Conservation (phyloP, 2,797 vertebrate species). For the Pristis pectinata region DNA sequence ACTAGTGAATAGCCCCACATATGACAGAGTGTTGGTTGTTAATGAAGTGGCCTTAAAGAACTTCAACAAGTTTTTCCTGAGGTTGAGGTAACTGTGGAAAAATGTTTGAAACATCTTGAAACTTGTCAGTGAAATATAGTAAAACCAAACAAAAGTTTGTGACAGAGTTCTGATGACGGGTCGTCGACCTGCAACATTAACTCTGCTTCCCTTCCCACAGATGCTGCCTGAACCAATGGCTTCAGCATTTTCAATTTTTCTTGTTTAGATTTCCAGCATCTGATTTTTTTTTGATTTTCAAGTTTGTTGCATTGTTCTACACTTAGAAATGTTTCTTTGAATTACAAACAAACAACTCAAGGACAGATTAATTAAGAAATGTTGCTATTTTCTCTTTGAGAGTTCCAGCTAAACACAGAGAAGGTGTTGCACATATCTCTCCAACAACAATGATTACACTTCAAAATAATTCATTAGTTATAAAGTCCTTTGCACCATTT, state of each 20-base stretch:
- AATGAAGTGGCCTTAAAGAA: no score
- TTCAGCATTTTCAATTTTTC: no score
- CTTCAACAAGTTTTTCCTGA: no score
- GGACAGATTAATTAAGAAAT: not conserved
- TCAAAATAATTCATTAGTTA: not conserved
- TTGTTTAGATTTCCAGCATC: no score
- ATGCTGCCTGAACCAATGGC: no score
- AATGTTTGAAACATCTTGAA: not conserved
- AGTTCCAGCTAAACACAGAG: not conserved
- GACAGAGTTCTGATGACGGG: no score
- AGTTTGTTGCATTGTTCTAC: not conserved
- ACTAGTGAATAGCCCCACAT: no score
- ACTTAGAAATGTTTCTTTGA: not conserved
- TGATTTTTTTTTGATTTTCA: no score
- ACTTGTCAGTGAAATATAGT: not conserved
- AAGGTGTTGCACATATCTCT: not conserved
- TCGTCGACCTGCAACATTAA: no score
- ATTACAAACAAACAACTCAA: not conserved
- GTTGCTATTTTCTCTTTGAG: not conserved
- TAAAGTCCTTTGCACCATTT: not conserved
- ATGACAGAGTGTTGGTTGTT: no score
- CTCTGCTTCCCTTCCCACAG: no score
- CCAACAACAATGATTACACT: not conserved
- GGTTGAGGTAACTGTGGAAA: not conserved
- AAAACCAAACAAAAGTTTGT: not conserved